Evolutionary conservation across 2,797 vertebrate genomes (phyloP).

Genomic region (Peromyscus attwateri): DNA sequence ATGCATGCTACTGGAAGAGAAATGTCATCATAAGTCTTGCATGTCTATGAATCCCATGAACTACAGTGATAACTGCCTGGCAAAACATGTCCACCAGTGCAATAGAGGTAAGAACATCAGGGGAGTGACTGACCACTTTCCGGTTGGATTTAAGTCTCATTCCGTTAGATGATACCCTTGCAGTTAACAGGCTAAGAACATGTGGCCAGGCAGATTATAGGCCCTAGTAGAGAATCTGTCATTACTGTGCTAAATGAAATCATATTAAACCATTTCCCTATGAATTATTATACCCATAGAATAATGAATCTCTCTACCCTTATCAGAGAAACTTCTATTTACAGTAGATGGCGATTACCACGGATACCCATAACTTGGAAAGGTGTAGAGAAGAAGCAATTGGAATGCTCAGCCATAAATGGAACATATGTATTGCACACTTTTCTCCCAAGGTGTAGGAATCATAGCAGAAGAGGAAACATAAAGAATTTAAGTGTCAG

Average conservation of each 20-base stretch:
- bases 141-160: neutral
- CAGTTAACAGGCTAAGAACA: neutral
- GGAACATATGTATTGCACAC: too few species aligned
- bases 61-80: neutral
- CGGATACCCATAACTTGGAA: neutral
- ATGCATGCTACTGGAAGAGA: neutral
- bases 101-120: neutral
- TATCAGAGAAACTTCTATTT: neutral
- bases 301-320: neutral
- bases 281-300: neutral
- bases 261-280: neutral
- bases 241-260: neutral
- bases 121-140: neutral
- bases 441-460: neutral
- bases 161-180: neutral
- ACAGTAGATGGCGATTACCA: neutral
- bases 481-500: neutral
- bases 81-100: neutral
- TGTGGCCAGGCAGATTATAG: neutral
- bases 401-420: neutral
- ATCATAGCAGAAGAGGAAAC: neutral
- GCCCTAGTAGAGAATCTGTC: neutral
- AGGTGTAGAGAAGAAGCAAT: neutral
- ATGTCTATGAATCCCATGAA: neutral
- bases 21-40: neutral